Conservation (phyloP, 2,113 vertebrate species). For the Sitta europaea region DNA sequence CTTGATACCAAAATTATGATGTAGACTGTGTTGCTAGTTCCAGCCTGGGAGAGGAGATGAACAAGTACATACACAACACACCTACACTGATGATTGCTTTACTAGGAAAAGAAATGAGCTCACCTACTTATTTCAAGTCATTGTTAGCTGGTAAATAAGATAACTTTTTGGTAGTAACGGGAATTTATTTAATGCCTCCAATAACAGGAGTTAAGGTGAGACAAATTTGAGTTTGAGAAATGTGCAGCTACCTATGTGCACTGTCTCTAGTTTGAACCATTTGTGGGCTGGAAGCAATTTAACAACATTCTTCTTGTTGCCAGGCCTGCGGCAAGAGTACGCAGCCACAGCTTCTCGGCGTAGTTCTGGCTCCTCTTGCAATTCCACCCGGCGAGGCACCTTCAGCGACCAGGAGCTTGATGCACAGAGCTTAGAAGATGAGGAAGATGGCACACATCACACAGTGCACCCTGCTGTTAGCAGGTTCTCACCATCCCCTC, state of each 20-base stretch:
- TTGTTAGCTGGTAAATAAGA: neutral
- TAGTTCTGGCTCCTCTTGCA: slow-evolving; percentile 96
- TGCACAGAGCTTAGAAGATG: slow-evolving; percentile 94
- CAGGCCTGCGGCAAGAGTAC: slow-evolving; percentile 95
- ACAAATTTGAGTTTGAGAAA: neutral
- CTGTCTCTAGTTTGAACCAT: neutral
- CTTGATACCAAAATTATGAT: neutral
- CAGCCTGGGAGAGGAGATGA: neutral
- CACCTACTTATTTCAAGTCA: neutral
- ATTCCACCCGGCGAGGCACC: slow-evolving; percentile 89
- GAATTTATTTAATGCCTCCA: neutral
- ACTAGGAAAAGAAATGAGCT: neutral
- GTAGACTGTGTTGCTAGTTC: neutral
- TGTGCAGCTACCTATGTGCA: neutral
- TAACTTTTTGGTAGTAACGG: neutral
- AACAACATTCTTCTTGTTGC: neutral
- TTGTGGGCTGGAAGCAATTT: neutral
- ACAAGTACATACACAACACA: neutral
- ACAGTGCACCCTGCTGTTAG: slow-evolving; percentile 83
- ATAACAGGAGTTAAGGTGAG: neutral
- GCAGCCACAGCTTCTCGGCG: slow-evolving; percentile 92
- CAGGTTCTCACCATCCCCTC: slow-evolving; percentile 93
- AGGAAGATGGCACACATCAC: slow-evolving; percentile 88
- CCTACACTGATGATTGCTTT: neutral
- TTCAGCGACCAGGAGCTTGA: slow-evolving; percentile 98